These are phyloP conservation scores for Steatornis caripensis DNA, from an alignment of 2,113 vertebrate species.

Conservation along the genomic window DNA sequence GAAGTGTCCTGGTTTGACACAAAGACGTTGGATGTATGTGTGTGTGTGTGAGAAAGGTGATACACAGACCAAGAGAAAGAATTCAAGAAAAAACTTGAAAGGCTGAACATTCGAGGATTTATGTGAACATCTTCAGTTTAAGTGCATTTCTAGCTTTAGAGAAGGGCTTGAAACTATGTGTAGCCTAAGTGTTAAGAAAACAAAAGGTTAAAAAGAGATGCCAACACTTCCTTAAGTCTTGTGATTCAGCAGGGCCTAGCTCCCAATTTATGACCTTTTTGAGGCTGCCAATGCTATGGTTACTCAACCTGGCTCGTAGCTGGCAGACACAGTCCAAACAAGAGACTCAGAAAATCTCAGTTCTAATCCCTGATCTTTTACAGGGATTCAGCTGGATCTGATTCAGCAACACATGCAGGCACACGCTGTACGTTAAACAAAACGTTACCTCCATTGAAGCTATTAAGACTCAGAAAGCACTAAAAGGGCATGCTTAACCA, in stretches of 20 bases:
- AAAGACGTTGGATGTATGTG: not conserved
- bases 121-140: not conserved
- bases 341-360: conserved; percentile 16
- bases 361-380: conserved; percentile 51
- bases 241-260: conserved; percentile 8
- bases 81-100: not conserved
- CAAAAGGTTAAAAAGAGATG: conserved; percentile 14
- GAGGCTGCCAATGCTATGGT: conserved; percentile 8
- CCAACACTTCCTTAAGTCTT: not conserved
- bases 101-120: not conserved
- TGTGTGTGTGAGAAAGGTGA: not conserved
- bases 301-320: conserved; percentile 36
- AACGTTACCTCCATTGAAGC: conserved; percentile 9
- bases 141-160: not conserved
- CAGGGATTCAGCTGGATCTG: conserved; percentile 23
- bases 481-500: not conserved
- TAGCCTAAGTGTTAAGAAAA: not conserved
- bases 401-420: conserved; percentile 43
- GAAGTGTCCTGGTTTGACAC: no score
- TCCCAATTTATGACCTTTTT: not conserved
- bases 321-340: conserved; percentile 47
- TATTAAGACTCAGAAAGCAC: not conserved
- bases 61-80: not conserved
- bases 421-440: conserved; percentile 32
- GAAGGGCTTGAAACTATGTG: not conserved